Conservation (phyloP, 2,888 invertebrate species). For the Hemistola chrysoprasaria region DNA sequence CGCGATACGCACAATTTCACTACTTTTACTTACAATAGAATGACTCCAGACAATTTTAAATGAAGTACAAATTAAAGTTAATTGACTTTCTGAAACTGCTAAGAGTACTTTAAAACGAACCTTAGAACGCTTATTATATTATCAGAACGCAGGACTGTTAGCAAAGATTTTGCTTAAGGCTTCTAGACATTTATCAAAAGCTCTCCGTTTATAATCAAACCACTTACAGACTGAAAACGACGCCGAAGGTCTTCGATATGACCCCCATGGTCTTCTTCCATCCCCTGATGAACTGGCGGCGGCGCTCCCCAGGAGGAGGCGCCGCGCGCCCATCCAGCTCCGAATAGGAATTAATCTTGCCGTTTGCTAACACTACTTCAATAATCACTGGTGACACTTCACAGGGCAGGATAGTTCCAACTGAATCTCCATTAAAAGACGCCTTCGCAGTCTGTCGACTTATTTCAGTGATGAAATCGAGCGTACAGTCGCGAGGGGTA, state of each 20-base stretch:
- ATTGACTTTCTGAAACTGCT: too few species aligned
- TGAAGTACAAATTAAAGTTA: background rate
- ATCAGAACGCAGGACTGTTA: too few species aligned
- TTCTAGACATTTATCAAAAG: too few species aligned
- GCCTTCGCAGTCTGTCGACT: slow-evolving; percentile 31
- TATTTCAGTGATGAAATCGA: slow-evolving; percentile 58
- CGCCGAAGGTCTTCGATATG: slow-evolving; percentile 89
- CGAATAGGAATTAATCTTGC: slow-evolving; percentile 76
- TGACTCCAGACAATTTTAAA: slow-evolving; percentile 4
- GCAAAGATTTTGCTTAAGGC: too few species aligned
- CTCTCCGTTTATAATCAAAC: background rate
- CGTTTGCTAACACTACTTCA: slow-evolving; percentile 45
- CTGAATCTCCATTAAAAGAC: slow-evolving; percentile 19
- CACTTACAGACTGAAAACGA: slow-evolving; percentile 91
- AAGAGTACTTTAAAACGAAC: too few species aligned
- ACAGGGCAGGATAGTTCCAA: slow-evolving; percentile 34
- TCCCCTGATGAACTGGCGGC: slow-evolving; percentile 77
- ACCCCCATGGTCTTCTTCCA: slow-evolving; percentile 86
- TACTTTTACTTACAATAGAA: slow-evolving; percentile 4
- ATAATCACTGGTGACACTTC: slow-evolving; percentile 61
- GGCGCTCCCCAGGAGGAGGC: slow-evolving; percentile 73
- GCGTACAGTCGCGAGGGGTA: slow-evolving; percentile 49
- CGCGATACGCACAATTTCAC: slow-evolving; percentile 25
- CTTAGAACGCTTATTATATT: too few species aligned
- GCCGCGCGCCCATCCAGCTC: slow-evolving; percentile 68